Base-by-base conservation (phyloP, 2,797 vertebrate genomes). In the Rhinatrema bivittatum region DNA sequence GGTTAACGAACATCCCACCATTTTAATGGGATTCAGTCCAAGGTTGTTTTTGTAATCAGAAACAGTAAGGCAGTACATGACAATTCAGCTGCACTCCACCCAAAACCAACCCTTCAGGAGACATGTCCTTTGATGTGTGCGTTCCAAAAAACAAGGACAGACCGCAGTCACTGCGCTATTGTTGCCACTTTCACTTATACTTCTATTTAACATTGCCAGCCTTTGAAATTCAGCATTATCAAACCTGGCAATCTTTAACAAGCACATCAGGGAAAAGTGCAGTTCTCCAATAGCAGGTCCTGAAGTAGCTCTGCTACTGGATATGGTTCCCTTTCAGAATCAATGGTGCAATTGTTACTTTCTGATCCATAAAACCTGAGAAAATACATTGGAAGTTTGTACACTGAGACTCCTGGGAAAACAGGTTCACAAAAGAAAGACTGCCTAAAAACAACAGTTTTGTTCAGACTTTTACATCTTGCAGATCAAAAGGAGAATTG, bases 171-270 rank as follows among this genome's bases (percentile, higher is more conserved):
- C 20, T 20, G 43, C 46, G 41, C 56, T 48, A 63, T 49, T 70
- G 65, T 73, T 71, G 55, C 50, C 38, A 39, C 46, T 68, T 65
- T 60, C 28, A 49, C 43, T 58, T 38, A 53, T 45, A 72, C 54
- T 67, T 58, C 46, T 32, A 22, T 46, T 68, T 66, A 49, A 50
- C 65, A 67, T 47, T 55, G 54, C 42, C 38, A 54, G 58, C 49
- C 62, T 82, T 73, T 78, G 70, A 81, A 79, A 81, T 68, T 42
- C 56, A 50, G 66, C 44, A 56, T 62, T 69, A 74, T 60, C 58
- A 43, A 67, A 62, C 53, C 5, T 53, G 56, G 60, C 71, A 72
- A 76, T 76, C 72, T 74, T 81, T 73, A 76, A 75, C 71, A 75
- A 67, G 55, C 32, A 54, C 29, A 50, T 43, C 29, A 65, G 40